phyloP scores from a whole-genome alignment of 1,140 invertebrate genomes.

The Oryctes rhinoceros region DNA sequence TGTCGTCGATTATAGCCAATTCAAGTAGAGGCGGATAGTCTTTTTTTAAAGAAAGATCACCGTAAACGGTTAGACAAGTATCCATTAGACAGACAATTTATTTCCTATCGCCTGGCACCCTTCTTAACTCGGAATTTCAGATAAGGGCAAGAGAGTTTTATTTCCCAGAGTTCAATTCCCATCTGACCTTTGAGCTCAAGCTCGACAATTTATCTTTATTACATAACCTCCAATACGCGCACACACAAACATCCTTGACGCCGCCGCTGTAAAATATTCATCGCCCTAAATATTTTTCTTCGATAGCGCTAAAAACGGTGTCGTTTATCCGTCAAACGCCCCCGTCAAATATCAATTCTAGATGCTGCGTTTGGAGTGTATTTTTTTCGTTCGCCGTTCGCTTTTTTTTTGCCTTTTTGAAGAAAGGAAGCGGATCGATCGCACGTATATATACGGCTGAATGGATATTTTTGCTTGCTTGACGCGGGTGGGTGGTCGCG shows the following conservation, averaged over 20 bases:
- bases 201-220: slow-evolving; percentile 33
- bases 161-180: slow-evolving; percentile 29
- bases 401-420: neutral
- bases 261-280: slow-evolving; percentile 35
- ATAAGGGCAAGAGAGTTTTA: slow-evolving; percentile 26
- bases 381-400: neutral
- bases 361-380: neutral
- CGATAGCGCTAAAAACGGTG: neutral
- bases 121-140: slow-evolving; percentile 22
- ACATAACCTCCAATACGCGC: slow-evolving; percentile 13
- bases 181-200: slow-evolving; percentile 36
- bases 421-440: neutral
- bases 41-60: neutral
- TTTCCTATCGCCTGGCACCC: slow-evolving; percentile 24
- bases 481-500: slow-evolving; percentile 8
- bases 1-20: no score
- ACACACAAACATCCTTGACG: slow-evolving; percentile 28
- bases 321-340: neutral
- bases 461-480: slow-evolving; percentile 17
- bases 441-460: neutral
- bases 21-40: neutral
- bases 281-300: slow-evolving; percentile 31
- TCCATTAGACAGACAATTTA: slow-evolving; percentile 15
- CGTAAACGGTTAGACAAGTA: slow-evolving; percentile 20
- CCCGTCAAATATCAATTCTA: slow-evolving; percentile 24